These are phyloP conservation scores for Antechinus stuartii DNA, from an alignment of 2,113 vertebrate species.

Conservation along the genomic window DNA sequence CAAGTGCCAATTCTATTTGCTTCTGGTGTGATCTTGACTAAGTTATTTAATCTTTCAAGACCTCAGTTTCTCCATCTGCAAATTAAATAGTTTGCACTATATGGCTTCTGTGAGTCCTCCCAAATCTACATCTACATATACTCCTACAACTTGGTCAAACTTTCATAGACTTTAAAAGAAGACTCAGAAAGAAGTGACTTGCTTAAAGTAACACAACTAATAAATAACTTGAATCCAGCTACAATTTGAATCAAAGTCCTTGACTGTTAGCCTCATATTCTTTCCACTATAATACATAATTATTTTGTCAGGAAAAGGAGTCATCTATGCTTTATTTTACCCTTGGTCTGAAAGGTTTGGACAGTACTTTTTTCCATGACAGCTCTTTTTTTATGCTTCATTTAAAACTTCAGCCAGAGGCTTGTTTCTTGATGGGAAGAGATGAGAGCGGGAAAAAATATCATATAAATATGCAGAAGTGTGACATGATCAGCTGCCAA, in stretches of 20 bases:
- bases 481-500: background rate
- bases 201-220: background rate
- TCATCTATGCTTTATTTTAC: background rate
- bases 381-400: conserved; percentile 25
- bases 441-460: background rate
- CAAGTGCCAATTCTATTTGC: background rate
- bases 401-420: background rate
- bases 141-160: background rate
- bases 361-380: background rate
- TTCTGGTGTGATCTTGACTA: background rate
- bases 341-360: background rate
- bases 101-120: background rate
- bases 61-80: background rate
- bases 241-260: background rate
- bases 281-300: background rate
- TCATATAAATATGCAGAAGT: background rate
- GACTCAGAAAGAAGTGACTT: background rate
- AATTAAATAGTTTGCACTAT: background rate
- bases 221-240: background rate
- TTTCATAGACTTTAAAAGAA: background rate
- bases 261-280: background rate
- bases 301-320: background rate
- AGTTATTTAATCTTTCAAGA: background rate
- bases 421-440: conserved; percentile 31
- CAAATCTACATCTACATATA: background rate